Conservation (phyloP, 2,888 invertebrate species). For the Agriopis aurantiaria region DNA sequence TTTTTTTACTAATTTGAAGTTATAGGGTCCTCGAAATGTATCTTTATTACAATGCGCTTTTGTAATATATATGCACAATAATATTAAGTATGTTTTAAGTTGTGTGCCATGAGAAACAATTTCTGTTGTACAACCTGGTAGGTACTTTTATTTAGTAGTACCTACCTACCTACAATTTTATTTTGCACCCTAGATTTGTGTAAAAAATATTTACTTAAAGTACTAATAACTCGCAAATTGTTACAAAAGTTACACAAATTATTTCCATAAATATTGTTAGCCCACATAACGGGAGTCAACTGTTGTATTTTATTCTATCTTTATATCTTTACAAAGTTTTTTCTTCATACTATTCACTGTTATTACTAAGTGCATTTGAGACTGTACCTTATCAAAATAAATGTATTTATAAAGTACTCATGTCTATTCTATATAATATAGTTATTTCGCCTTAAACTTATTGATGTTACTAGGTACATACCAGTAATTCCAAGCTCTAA, state of each 20-base stretch:
- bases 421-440: not conserved
- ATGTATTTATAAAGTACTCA: slow-evolving; percentile 30
- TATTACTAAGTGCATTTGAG: slow-evolving; percentile 7
- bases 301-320: slow-evolving; percentile 5
- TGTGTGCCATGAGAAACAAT: slow-evolving; percentile 4
- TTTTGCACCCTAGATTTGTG: not conserved
- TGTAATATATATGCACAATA: not conserved
- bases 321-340: not conserved
- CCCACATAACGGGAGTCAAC: not conserved
- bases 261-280: not conserved
- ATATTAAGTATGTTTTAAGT: not conserved
- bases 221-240: not conserved
- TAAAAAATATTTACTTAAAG: not conserved
- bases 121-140: not conserved
- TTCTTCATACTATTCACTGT: slow-evolving; percentile 2
- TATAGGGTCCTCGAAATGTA: slow-evolving; percentile 6
- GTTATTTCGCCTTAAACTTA: not conserved
- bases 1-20: not conserved
- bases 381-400: slow-evolving; percentile 17
- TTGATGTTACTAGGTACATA: not conserved
- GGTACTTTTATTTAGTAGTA: not conserved
- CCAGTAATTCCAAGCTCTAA: not conserved
- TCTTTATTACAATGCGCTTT: not conserved
- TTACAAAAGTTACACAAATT: not conserved
- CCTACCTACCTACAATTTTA: not conserved